Evolutionary conservation across 2,888 invertebrate genomes (phyloP).

Genomic region (Aphidius colemani): DNA sequence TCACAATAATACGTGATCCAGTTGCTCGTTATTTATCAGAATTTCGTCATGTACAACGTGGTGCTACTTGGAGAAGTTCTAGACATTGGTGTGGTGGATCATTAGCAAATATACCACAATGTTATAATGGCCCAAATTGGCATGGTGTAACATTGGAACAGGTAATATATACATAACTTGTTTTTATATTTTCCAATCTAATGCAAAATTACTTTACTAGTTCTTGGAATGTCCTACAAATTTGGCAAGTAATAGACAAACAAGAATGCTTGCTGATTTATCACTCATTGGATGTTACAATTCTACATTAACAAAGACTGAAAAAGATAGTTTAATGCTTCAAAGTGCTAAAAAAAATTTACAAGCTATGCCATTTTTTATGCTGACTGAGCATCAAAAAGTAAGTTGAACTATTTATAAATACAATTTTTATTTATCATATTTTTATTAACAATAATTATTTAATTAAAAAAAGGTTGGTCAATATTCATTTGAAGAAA

Average conservation of each 20-base stretch:
- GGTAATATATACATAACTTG: constrained; percentile 41
- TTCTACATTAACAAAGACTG: constrained; percentile 73
- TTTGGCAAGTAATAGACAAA: constrained; percentile 95
- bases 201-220: constrained; percentile 54
- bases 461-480: constrained; percentile 66
- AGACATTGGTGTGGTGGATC: constrained; percentile 69
- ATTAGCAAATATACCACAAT: constrained; percentile 81
- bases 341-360: constrained; percentile 95
- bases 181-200: neutral
- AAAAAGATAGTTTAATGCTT: constrained; percentile 84
- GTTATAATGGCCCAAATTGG: constrained; percentile 81
- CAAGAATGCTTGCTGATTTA: constrained; percentile 96
- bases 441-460: constrained; percentile 31
- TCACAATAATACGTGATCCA: constrained; percentile 93
- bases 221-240: constrained; percentile 92
- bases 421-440: constrained; percentile 18
- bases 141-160: constrained; percentile 79
- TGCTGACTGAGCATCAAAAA: constrained; percentile 94
- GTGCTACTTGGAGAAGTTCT: constrained; percentile 92
- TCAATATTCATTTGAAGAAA: constrained; percentile 93
- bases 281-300: constrained; percentile 96
- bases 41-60: constrained; percentile 94
- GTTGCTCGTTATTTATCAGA: constrained; percentile 92
- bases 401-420: constrained; percentile 57
- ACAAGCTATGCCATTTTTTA: constrained; percentile 95